A percentile compares a stretch with the other conserved stretches of the same genome.
Conservation (phyloP, 2,797 vertebrate genomes). For the Enteromius mattozi region DNA sequence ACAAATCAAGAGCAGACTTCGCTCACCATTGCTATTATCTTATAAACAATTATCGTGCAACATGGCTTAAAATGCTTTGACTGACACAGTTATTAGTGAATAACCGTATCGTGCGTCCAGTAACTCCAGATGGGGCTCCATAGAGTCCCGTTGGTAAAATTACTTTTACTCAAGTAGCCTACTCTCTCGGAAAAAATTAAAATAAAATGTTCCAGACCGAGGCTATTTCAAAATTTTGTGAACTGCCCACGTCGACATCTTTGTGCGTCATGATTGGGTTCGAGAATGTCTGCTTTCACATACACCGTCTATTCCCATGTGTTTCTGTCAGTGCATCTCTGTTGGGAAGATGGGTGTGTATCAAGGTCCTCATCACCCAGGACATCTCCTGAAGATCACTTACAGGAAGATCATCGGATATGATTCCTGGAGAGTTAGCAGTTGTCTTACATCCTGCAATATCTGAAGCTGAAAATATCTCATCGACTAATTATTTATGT, state of each 20-base stretch:
- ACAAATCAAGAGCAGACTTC: not conserved
- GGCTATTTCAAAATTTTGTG: not conserved
- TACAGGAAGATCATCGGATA: conserved; percentile 16
- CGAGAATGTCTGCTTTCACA: conserved; percentile 5
- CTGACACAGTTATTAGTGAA: not conserved
- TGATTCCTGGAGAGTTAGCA: not conserved
- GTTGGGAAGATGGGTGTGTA: not conserved
- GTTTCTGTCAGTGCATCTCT: not conserved
- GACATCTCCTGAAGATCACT: conserved; percentile 8
- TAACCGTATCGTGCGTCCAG: not conserved
- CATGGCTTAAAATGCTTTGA: not conserved
- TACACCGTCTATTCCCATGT: not conserved
- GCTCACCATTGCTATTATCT: not conserved
- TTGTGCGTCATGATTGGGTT: not conserved
- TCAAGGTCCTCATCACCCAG: conserved; percentile 1
- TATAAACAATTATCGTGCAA: not conserved
- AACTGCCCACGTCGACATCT: not conserved
- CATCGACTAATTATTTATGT: conserved; percentile 4
- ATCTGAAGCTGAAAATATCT: conserved; percentile 9
- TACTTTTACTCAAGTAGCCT: not conserved
- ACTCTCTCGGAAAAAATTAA: not conserved
- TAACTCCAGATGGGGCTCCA: not conserved
- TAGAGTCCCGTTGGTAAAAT: not conserved
- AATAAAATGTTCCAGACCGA: not conserved
- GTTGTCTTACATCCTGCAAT: not conserved